Percentiles rank a stretch among this genome's conserved stretches.
Evolutionary conservation across 2,888 invertebrate genomes (phyloP).

Genomic region (Sarcophaga variegata): DNA sequence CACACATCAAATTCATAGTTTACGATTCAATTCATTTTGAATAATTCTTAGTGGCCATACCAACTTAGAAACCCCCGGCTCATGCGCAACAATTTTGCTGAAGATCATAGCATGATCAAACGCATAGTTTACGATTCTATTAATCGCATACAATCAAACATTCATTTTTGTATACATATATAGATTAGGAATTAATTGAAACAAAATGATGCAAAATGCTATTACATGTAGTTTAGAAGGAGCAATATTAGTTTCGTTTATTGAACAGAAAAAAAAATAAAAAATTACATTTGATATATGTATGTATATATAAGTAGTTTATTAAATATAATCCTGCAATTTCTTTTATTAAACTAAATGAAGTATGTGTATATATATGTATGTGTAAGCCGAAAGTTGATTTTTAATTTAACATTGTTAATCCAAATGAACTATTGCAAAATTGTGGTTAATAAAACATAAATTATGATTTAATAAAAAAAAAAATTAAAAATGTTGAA

Average conservation of each 20-base stretch:
- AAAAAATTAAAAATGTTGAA: slow-evolving; percentile 9
- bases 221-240: background rate
- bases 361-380: slow-evolving; percentile 60
- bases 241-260: slow-evolving; percentile 38
- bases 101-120: too few relatives aligned
- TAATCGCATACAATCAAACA: too few relatives aligned
- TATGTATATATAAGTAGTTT: slow-evolving; percentile 29
- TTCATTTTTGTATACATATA: too few relatives aligned
- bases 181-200: too few relatives aligned
- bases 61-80: too few relatives aligned
- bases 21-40: too few relatives aligned
- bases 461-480: slow-evolving; percentile 10
- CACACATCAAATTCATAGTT: too few relatives aligned
- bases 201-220: too few relatives aligned
- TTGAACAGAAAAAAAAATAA: slow-evolving; percentile 57
- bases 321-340: slow-evolving; percentile 78
- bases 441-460: slow-evolving; percentile 49
- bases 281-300: slow-evolving; percentile 51
- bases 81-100: too few relatives aligned
- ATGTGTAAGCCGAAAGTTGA: slow-evolving; percentile 73
- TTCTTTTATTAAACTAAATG: slow-evolving; percentile 71
- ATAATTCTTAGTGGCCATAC: too few relatives aligned
- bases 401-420: slow-evolving; percentile 63
- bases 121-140: too few relatives aligned
- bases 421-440: slow-evolving; percentile 74